Conservation (phyloP, 1,140 invertebrate genomes). For the Euura saliciscinereae region DNA sequence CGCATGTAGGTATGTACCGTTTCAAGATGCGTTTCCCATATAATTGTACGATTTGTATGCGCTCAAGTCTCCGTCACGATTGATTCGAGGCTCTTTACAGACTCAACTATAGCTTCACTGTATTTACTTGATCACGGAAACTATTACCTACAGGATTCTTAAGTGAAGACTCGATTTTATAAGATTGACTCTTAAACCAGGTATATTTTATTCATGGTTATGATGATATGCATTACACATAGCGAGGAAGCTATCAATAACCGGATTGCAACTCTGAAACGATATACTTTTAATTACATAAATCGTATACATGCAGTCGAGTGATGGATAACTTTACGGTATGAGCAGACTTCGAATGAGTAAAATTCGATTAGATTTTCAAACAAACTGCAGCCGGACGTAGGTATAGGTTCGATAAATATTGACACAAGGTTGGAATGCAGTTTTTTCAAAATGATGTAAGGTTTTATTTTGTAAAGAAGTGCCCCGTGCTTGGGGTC, state of each 20-base stretch:
- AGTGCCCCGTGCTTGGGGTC: background rate
- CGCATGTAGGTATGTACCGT: background rate
- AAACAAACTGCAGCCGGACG: no score
- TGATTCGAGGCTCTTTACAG: background rate
- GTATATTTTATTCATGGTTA: no score
- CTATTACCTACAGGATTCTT: background rate
- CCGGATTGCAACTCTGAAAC: no score
- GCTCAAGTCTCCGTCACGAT: background rate
- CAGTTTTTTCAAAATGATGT: background rate
- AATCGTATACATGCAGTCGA: no score
- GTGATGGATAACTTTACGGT: no score
- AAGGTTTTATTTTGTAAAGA: background rate
- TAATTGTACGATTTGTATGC: constrained; percentile 4
- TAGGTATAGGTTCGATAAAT: no score
- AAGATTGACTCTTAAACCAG: background rate
- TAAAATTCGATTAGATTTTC: no score
- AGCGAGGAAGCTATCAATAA: no score
- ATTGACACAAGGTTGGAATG: no score
- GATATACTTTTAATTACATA: no score
- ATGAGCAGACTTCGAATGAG: no score
- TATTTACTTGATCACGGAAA: background rate
- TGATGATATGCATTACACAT: no score
- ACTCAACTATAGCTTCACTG: background rate
- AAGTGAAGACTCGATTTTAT: background rate
- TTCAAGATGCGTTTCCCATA: background rate